Evolutionary conservation across 2,113 vertebrate species (phyloP), one percentile per base, ranked within the genome.

Genomic region (Oncorhynchus mykiss): DNA sequence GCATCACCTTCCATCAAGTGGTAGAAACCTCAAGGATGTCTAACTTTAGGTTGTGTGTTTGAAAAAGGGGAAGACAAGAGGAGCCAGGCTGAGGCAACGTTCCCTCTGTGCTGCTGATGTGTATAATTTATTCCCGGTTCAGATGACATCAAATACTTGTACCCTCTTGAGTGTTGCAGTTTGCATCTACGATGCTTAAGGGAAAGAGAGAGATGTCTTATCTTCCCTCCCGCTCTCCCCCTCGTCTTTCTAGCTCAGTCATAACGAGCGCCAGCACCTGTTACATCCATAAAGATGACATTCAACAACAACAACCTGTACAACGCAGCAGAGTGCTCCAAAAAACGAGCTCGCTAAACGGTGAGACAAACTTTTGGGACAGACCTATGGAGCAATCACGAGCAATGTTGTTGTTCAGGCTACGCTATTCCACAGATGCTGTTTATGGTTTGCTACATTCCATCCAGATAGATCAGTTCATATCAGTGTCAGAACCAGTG

Each of bases 11-110:
- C 94, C 95, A 94, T 95, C 95, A 93, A 94, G 93, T 92, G 94
- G 94, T 93, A 94, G 89, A 95, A 96, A 96, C 95, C 95, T 97
- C 96, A 93, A 95, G 95, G 89, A 93, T 93, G 92, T 95, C 95
- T 95, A 95, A 97, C 93, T 96, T 95, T 93, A 93, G 92, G 90
- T 84, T 78, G 82, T 79, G 39, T 12, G 87, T 85, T 87, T 89
- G 86, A 89, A 91, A 90, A 89, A 86, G 85, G 86, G 85, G 88
- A 89, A 91, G 86, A 88, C 51, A 72, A 27, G 54, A 54, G 22
- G 60, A 77, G 84, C 34, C 76, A 75, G 39, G 39, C 18, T 54
- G 73, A 73, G 66, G 74, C 72, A 79, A 77, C 69, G 73, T 73
- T 81, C 20, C 80, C 67, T 57, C 73, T 51, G 71, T 73, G 78